A percentile compares a stretch with the other conserved stretches of the same genome.
phyloP scores from a whole-genome alignment of 2,113 vertebrate genomes.

The Puffinus mauretanicus region DNA sequence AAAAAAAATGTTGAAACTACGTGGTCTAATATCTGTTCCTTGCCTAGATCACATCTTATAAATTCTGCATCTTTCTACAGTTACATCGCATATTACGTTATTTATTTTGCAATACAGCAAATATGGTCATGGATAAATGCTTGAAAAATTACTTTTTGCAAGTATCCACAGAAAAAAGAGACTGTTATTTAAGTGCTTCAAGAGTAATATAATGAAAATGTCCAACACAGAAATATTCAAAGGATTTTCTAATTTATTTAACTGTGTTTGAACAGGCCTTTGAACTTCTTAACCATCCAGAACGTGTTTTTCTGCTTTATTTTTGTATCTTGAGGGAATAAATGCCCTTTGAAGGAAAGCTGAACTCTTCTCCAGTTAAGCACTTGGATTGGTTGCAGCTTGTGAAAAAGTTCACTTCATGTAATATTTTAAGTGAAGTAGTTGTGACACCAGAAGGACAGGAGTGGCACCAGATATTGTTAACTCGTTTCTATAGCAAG shows the following conservation, averaged over 20 bases:
- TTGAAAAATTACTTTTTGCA: not conserved
- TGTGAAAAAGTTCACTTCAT: not conserved
- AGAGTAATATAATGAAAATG: not conserved
- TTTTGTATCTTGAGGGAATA: not conserved
- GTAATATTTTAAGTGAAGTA: not conserved
- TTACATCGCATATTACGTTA: not conserved
- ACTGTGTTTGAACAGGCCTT: not conserved
- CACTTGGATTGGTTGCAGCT: not conserved
- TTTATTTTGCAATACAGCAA: not conserved
- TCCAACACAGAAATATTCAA: not conserved
- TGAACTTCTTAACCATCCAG: not conserved
- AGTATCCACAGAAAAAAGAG: not conserved
- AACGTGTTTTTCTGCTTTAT: not conserved
- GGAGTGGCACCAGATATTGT: not conserved
- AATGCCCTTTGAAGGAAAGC: not conserved
- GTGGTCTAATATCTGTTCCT: not conserved
- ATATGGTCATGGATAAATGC: not conserved
- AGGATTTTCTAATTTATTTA: not conserved
- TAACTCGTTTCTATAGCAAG: not conserved
- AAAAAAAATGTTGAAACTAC: not conserved
- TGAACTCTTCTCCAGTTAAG: not conserved
- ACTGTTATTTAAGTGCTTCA: not conserved
- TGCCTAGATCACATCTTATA: not conserved
- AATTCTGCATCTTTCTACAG: slow-evolving; percentile 21
- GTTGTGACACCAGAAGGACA: not conserved